phyloP scores from a whole-genome alignment of 2,113 vertebrate genomes.

The Nettapus auritus region DNA sequence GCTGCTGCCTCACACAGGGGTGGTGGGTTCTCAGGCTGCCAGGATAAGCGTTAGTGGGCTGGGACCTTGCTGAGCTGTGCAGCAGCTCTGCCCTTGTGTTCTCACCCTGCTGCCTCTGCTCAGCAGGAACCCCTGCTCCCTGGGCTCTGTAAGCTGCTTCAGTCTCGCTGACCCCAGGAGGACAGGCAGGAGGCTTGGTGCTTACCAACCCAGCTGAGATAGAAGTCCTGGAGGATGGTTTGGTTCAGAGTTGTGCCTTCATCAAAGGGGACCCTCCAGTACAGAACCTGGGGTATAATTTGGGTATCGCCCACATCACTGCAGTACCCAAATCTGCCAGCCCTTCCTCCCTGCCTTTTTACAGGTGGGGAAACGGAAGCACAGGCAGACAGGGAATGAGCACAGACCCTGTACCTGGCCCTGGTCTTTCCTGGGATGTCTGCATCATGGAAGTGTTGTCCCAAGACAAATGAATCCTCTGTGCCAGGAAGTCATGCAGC shows the following conservation, averaged over 20 bases:
- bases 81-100: no score
- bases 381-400: neutral
- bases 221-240: neutral
- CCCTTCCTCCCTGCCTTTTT: no score
- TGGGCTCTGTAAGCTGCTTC: neutral
- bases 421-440: neutral
- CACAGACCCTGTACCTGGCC: neutral
- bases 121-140: neutral
- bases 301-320: accelerated
- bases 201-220: neutral
- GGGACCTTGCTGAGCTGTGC: neutral
- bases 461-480: neutral
- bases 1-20: neutral
- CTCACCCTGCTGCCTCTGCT: no score
- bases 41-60: no score
- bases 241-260: neutral
- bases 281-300: neutral
- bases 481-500: accelerated
- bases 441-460: neutral
- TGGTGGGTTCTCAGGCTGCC: no score
- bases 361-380: neutral
- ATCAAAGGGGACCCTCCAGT: neutral
- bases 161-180: neutral
- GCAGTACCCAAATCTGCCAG: neutral
- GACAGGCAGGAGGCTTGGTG: neutral